Base-by-base conservation (phyloP, 2,888 invertebrate genomes). In the Monoplex corrugatus region DNA sequence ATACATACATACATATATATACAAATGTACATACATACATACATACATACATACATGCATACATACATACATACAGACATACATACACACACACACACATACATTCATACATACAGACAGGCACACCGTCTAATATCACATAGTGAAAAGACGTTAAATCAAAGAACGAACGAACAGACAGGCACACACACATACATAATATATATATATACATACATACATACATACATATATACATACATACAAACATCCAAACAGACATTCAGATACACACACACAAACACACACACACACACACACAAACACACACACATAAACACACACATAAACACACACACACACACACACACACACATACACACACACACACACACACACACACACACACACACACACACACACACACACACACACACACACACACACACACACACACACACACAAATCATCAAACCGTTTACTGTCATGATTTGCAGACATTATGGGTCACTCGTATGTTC, bases 41-140 rank as follows among this genome's bases (percentile, higher is more conserved):
- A 72, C 72, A 6, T 2, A 72, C 72, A 72, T 10, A 23, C 28
- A 68, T 28, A 28, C 68, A 68, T 28, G n/a, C 28, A 68, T 40
- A 80, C 78, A 19, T 40, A 80, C 78, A 40, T 23, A 40, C 78
- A 40, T 40, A 2, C 78, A 78, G 40, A 40, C 78, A 78, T 40
- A 78, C 78, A 78, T 23, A 78, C 78, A 78, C 78, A 78, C 78
- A 78, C 78, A 78, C 78, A 40, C 78, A 78, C 78, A 78, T 16
- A 75, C 78, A 80, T 28, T 5, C 78, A 43, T 40, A 40, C 78
- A 43, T 40, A 40, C 57, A 57, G 57, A 57, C 57, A 57, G 57
- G 28, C 57, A 57, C 3, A 57, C 57, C 16, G 57, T 35, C n/a
- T n/a, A n/a, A n/a, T n/a, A n/a, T n/a, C n/a, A n/a, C n/a, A n/a